These are phyloP conservation scores for Sandelia bainsii DNA, from an alignment of 2,797 vertebrate genomes.

Conservation along the genomic window DNA sequence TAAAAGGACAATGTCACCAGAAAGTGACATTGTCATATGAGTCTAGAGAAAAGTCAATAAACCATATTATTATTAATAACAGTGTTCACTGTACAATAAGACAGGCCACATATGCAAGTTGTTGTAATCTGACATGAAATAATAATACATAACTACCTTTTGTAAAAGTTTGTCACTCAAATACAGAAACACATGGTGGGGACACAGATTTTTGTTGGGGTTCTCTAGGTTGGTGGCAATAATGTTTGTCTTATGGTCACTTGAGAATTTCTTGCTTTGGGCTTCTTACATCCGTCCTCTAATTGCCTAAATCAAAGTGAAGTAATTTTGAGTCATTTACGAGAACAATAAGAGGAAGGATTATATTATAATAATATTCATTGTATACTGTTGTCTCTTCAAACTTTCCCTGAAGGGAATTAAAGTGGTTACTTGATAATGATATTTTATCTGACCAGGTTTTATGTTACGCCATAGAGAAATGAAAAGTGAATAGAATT, in stretches of 20 bases:
- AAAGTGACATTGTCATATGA: too few species aligned
- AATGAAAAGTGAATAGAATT: conserved; percentile 22
- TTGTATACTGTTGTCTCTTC: background rate
- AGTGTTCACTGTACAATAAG: too few species aligned
- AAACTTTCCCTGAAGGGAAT: conserved; percentile 10
- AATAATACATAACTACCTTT: too few species aligned
- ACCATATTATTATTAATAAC: too few species aligned
- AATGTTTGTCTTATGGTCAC: background rate
- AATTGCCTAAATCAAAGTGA: background rate
- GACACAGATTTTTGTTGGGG: too few species aligned
- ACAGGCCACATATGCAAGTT: too few species aligned
- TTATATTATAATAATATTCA: background rate
- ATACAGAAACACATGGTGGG: too few species aligned
- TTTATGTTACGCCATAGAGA: conserved; percentile 7
- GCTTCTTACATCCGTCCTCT: background rate
- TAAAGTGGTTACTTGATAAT: conserved; percentile 23
- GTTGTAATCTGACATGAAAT: too few species aligned
- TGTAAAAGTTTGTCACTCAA: too few species aligned
- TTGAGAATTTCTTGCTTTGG: background rate
- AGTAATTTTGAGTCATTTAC: background rate
- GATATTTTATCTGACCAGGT: conserved; percentile 26
- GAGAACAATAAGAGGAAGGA: conserved; percentile 7
- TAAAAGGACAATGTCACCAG: too few species aligned
- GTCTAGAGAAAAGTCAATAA: too few species aligned
- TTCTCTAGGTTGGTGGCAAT: background rate